Conservation (phyloP, 2,797 vertebrate genomes). For the Acridotheres tristis region DNA sequence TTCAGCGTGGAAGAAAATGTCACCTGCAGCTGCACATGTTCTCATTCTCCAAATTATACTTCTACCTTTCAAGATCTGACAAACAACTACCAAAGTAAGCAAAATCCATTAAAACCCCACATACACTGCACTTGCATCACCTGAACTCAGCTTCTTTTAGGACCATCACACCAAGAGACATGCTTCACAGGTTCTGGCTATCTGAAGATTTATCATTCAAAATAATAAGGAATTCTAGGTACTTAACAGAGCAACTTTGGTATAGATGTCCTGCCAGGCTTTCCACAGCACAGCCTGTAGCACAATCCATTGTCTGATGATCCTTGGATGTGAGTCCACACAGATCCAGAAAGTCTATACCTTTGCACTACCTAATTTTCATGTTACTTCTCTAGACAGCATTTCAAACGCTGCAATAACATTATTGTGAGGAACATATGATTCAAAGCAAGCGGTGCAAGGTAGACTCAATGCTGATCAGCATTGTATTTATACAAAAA, state of each 20-base stretch:
- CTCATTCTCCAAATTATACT: background rate
- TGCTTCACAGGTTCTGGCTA: background rate
- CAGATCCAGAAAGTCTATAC: background rate
- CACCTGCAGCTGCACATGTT: background rate
- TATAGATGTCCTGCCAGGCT: background rate
- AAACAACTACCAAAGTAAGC: background rate
- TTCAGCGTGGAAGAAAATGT: background rate
- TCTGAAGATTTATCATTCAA: background rate
- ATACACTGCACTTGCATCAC: background rate
- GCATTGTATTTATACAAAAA: background rate
- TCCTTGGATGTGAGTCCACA: rapidly evolving
- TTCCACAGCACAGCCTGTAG: background rate
- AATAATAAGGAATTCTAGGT: background rate
- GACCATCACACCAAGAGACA: background rate
- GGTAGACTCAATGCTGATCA: rapidly evolving
- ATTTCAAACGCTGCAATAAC: background rate
- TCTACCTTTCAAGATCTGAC: background rate
- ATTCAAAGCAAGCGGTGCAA: background rate
- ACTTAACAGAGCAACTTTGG: background rate
- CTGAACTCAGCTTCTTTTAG: background rate
- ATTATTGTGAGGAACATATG: background rate
- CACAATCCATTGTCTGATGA: background rate
- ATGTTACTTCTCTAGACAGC: background rate
- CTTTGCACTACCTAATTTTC: background rate
- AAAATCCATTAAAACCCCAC: rapidly evolving